Conservation (phyloP, 2,888 invertebrate species). For the Drosophila atroscutellata region DNA sequence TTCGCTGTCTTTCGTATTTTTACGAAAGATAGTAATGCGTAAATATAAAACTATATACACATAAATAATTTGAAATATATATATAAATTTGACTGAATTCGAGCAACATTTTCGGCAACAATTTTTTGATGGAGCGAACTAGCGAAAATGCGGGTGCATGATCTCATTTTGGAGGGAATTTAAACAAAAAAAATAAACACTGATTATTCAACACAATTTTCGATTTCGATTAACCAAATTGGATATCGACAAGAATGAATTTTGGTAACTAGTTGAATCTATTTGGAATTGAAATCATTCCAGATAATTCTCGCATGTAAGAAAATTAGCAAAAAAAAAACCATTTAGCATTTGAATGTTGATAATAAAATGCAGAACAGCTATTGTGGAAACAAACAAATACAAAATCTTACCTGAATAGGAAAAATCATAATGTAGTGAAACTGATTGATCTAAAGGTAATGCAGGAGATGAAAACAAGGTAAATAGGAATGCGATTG, state of each 20-base stretch:
- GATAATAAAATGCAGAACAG: not conserved
- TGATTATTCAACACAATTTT: conserved; percentile 51
- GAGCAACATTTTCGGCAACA: not conserved
- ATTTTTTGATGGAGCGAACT: conserved; percentile 17
- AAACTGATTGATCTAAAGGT: not conserved
- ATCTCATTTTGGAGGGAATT: conserved; percentile 47
- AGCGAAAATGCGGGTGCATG: conserved; percentile 23
- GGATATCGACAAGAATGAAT: conserved; percentile 7
- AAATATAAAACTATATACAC: not conserved
- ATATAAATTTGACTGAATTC: not conserved
- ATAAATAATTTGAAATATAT: not conserved
- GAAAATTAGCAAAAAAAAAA: not conserved
- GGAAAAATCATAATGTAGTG: not conserved
- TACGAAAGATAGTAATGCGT: conserved; percentile 7
- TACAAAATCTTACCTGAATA: not conserved
- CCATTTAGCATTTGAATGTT: not conserved
- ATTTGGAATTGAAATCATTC: not conserved
- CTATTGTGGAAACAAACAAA: not conserved
- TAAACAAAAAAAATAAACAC: conserved; percentile 37
- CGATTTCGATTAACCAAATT: conserved; percentile 11
- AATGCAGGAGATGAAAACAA: not conserved
- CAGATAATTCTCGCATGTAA: not conserved
- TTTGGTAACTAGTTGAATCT: conserved; percentile 8
- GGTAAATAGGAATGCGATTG: conserved; percentile 1
- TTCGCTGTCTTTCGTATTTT: conserved; percentile 14